phyloP scores from a whole-genome alignment of 2,113 vertebrate genomes.

The Podarcis muralis region DNA sequence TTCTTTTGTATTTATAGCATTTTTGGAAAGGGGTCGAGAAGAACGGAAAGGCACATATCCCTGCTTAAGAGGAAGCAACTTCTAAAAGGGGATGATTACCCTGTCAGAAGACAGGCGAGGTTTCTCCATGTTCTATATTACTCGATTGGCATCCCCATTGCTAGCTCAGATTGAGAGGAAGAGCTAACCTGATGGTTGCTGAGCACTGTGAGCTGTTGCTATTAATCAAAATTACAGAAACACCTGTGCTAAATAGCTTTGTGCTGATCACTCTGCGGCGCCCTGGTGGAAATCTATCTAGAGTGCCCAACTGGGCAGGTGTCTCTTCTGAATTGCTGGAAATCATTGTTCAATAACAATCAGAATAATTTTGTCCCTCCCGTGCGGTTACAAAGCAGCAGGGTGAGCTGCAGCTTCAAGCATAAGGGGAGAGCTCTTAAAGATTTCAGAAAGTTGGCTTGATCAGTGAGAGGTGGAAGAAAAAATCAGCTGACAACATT shows the following conservation, averaged over 20 bases:
- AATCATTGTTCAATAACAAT: slow-evolving; percentile 9
- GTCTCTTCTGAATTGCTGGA: slow-evolving; percentile 27
- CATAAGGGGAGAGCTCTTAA: not conserved
- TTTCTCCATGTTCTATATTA: not conserved
- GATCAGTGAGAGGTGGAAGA: not conserved
- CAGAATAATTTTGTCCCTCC: not conserved
- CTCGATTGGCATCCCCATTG: not conserved
- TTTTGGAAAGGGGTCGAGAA: slow-evolving; percentile 11
- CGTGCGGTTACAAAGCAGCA: not conserved
- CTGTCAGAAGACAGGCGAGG: not conserved
- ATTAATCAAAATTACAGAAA: slow-evolving; percentile 36
- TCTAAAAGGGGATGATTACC: not conserved
- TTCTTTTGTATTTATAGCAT: slow-evolving; percentile 26
- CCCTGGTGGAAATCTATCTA: not conserved
- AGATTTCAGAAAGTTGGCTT: not conserved
- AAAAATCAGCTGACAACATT: not conserved
- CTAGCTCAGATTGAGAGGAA: not conserved
- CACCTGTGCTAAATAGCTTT: slow-evolving; percentile 9
- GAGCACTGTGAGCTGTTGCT: not conserved
- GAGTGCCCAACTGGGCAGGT: slow-evolving; percentile 12
- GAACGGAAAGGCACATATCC: not conserved
- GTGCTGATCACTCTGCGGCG: not conserved
- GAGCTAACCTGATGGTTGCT: slow-evolving; percentile 4
- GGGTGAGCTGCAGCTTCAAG: not conserved
- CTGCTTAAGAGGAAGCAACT: not conserved